phyloP scores from a whole-genome alignment of 2,888 invertebrate genomes.

The Leucania comma region DNA sequence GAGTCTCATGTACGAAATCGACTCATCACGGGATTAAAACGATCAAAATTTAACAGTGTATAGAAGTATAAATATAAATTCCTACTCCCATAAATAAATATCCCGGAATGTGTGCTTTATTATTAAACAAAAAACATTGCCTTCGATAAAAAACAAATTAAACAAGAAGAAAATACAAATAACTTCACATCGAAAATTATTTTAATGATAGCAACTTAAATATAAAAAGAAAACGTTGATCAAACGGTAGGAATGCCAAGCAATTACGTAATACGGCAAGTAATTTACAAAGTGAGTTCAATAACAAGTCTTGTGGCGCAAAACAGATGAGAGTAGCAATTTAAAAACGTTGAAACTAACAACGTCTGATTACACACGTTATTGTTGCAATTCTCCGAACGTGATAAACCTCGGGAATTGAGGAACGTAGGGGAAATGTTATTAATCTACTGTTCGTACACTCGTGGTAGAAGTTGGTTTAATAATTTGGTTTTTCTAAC shows the following conservation, averaged over 20 bases:
- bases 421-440: conserved; percentile 31
- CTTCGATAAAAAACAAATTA: background rate
- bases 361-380: conserved; percentile 56
- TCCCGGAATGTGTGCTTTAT: background rate
- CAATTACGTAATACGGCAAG: conserved; percentile 48
- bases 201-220: conserved; percentile 9
- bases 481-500: background rate
- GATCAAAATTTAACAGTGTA: too few species aligned
- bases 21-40: too few species aligned
- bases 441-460: conserved; percentile 19
- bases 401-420: conserved; percentile 65
- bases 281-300: conserved; percentile 51
- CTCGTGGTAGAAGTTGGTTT: background rate
- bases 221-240: conserved; percentile 21
- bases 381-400: conserved; percentile 64
- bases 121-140: background rate
- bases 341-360: conserved; percentile 57
- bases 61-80: too few species aligned
- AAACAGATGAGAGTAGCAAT: conserved; percentile 50
- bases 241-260: conserved; percentile 12
- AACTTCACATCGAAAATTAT: background rate
- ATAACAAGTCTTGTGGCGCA: conserved; percentile 44
- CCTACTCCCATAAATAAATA: background rate
- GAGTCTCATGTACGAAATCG: too few species aligned
- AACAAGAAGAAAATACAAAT: conserved; percentile 1